These are phyloP conservation scores for Oryzias dopingdopingensis DNA, from an alignment of 2,797 vertebrate species.

Conservation along the genomic window DNA sequence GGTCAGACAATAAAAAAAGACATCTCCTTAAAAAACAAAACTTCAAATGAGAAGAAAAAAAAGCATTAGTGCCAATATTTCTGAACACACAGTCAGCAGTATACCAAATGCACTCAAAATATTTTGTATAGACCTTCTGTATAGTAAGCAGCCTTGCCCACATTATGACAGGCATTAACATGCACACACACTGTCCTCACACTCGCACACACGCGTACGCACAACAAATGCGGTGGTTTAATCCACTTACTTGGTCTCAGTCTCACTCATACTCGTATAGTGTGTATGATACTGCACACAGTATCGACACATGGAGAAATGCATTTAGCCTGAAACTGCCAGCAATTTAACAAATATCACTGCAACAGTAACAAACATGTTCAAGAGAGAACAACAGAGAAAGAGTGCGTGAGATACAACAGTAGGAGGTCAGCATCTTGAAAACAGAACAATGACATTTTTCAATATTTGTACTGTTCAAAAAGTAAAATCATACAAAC, in stretches of 20 bases:
- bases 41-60: constrained; percentile 73
- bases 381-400: constrained; percentile 70
- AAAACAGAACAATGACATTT: constrained; percentile 73
- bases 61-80: constrained; percentile 82
- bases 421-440: constrained; percentile 80
- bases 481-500: constrained; percentile 73
- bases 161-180: constrained; percentile 78
- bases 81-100: constrained; percentile 80
- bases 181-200: constrained; percentile 67
- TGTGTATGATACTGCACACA: constrained; percentile 52
- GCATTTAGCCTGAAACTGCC: constrained; percentile 77
- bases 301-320: constrained; percentile 72
- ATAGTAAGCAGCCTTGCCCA: constrained; percentile 79
- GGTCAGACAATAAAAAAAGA: constrained; percentile 80
- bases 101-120: constrained; percentile 77
- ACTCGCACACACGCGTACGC: constrained; percentile 43
- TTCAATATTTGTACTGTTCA: constrained; percentile 76
- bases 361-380: constrained; percentile 79
- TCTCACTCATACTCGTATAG: constrained; percentile 65
- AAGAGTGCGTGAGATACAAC: constrained; percentile 77
- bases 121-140: constrained; percentile 77
- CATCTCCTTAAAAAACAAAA: constrained; percentile 68
- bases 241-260: constrained; percentile 78
- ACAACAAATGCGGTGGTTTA: constrained; percentile 72
- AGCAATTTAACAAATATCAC: constrained; percentile 77